These are phyloP conservation scores for Dendrophyllia cribrosa DNA, from an alignment of 64 coral and sea anemone genomes.

Conservation along the genomic window DNA sequence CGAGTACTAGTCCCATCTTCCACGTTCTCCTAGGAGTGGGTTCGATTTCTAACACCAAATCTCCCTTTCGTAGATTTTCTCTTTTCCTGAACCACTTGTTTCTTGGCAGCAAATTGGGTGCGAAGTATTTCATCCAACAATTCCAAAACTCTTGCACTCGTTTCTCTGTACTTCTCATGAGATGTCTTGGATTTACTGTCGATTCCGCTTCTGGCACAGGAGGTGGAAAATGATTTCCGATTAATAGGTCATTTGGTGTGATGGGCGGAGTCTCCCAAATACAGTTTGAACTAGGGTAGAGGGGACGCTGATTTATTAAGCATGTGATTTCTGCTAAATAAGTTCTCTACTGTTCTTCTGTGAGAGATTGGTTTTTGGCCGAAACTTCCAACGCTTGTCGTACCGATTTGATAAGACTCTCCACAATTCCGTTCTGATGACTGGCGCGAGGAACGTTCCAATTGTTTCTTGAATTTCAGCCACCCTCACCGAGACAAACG, in stretches of 20 bases:
- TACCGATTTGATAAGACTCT: conserved; percentile 65
- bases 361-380: conserved; percentile 58
- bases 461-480: conserved; percentile 67
- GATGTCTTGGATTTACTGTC: too few species aligned
- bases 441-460: conserved; percentile 60
- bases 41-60: conserved; percentile 59
- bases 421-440: conserved; percentile 67
- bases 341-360: conserved; percentile 70
- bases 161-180: too few species aligned
- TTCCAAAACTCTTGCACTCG: too few species aligned
- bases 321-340: conserved; percentile 48
- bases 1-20: conserved; percentile 59
- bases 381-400: too few species aligned
- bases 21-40: conserved; percentile 22
- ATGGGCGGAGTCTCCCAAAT: background rate
- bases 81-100: conserved; percentile 63
- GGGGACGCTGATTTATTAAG: conserved; percentile 33
- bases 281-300: background rate
- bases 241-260: conserved; percentile 22
- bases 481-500: too few species aligned
- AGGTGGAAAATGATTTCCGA: too few species aligned
- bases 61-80: conserved; percentile 61
- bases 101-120: conserved; percentile 54
- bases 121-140: too few species aligned
- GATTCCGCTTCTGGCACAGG: conserved; percentile 39